Base-by-base conservation (phyloP, 35 echinoderm and acorn worm species). In the Ophiothrix spiculata region DNA sequence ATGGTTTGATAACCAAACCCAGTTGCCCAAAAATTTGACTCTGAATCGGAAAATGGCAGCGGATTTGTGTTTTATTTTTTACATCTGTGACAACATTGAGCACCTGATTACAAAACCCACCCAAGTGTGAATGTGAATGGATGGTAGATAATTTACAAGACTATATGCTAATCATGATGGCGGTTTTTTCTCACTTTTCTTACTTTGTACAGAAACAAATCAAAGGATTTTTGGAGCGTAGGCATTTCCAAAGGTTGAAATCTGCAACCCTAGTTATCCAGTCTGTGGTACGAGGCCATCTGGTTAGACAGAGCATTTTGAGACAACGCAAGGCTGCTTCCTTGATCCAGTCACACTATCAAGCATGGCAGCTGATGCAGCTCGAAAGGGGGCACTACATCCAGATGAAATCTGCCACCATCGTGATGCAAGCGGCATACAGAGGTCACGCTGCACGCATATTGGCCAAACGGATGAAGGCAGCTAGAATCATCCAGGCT, bases 401-500 rank as follows among this genome's bases (percentile, higher is more conserved):
- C 60, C 17, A n/a, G 3, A 15, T 56, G 77, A 84, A 79, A 39
- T 77, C 45, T 36, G 86, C 91, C 31, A 82, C 81, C 3, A 88
- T 74, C 0, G 79, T 76, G 4, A 21, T 93, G 23, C 86, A 88
- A 63, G 75, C 91, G 19, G 76, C 83, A 19, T 81, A 84, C 39
- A 77, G 86, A 37, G 86, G 86, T 40, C 32, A 80, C n/a, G 33
- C 31, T 0, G 80, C 74, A 29, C 73, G 81, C 35, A 88, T 81
- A 35, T 39, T 82, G 10, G 88, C 81, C 6, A 38, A 41, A 32
- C 41, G 82, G 77, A 28, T 49, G 41, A 33, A 54, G 1, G 82
- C 79, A 83, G 90, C 86, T 21, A 86, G 42, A 33, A 45, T 25
- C 39, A 80, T 98, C 15, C 95, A 98, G 36, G 75, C 91, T 17